Base-by-base conservation (phyloP, 1,140 invertebrate genomes). In the Tetragonula clypearis region DNA sequence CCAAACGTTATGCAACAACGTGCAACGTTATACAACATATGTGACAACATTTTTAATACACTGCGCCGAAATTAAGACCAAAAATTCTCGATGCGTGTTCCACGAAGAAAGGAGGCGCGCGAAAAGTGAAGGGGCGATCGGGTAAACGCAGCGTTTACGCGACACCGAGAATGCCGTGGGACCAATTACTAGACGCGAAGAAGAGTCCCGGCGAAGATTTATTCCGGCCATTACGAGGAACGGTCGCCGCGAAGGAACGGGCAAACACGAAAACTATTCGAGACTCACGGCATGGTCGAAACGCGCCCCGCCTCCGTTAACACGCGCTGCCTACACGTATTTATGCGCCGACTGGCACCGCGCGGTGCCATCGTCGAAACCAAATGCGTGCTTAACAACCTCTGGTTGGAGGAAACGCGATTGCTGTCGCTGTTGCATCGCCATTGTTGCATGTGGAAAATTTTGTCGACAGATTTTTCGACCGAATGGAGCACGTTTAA, bases 141-240 rank as follows among this genome's bases (percentile, higher is more conserved):
- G 41, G 53, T 58, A 71, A 56, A 71, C 11, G 23, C 53, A 23
- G 6, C 26, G 9, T 15, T 56, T 79, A 56, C 65, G 17, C 41
- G 79, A 72, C 15, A n/a, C 0, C 5, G 15, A 65, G 58, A 14
- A 80, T 72, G 56, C 55, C 19, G 5, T 5, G 55, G 9, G 41
- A 65, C 26, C 80, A 82, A 82, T 82, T 82, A 82, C 80, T 15
- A 75, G 26, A 14, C 71, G 23, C 49, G 49, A 41, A 49, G 73
- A 30, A 30, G 73, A 73, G 49, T 73, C 72, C 1, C 1, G 12
- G 2, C 2, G 17, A 11, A 53, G 71, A 82, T 82, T 82, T 65
- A 82, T 82, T 65, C 58, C 21, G 12, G 71, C 41, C 17, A 35
- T 82, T 82, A 82, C 79, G 55, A 26, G 66, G 30, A 56, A 41